Base-by-base conservation (phyloP, 2,888 invertebrate species). In the Nomada ruficornis region DNA sequence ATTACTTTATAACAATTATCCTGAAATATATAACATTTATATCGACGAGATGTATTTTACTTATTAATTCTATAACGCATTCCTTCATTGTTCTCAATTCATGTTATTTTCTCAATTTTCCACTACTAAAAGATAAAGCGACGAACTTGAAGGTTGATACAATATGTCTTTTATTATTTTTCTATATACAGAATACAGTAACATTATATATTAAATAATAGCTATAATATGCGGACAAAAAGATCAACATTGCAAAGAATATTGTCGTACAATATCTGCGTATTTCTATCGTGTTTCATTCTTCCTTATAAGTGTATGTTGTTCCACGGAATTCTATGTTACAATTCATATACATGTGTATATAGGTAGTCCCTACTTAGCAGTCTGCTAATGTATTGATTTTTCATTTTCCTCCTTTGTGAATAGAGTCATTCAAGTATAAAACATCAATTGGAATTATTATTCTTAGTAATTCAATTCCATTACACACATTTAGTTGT, bases 11-110 rank as follows among this genome's bases (percentile, higher is more conserved):
- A 91, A 89, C 84, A 85, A 90, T 89, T 90, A 90, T 86, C 85
- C 87, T 89, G 89, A 89, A 91, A 91, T 89, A 91, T 89, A 91
- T 88, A 87, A 89, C 85, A 90, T 90, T 91, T 91, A 88, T 90
- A 90, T 90, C 84, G 82, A 88, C 47, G 63, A 74, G 63, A 59
- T 80, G 76, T 50, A 71, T 82, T 84, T 64, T 62, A 52, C 47
- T 72, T 74, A 54, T 62, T 65, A 26, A 50, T 44, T 62, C 18
- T 70, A 67, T 44, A 47, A 52, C 11, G n/a, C 47, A 42, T 55
- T 65, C 76, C 76, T 67, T 47, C n/a, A 20, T 55, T 23, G 23
- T 13, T 77, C 29, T 73, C n/a, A 36, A 75, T 47, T 52, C 47
- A 18, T 5, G 23, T 50, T 26, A 1, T 13, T 54, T 15, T 54